Base-by-base conservation (phyloP, 2,888 invertebrate genomes). In the Eupithecia dodoneata region DNA sequence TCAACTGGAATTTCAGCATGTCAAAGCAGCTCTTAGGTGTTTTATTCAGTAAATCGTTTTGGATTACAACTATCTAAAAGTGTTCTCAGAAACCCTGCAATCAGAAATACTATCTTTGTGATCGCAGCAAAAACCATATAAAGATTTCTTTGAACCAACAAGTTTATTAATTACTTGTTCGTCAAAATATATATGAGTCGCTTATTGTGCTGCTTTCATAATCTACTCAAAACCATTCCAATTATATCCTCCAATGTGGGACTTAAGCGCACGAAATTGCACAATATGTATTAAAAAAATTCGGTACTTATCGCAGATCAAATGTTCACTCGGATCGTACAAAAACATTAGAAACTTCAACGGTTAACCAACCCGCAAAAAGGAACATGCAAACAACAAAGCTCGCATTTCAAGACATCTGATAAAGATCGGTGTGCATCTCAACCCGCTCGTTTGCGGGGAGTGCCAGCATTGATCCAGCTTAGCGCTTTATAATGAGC, bases 401-500 rank as follows among this genome's bases (percentile, higher is more conserved):
- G 71, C 72, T 74, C 75, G 72, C 65, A 73, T 81, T 80, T 72
- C 79, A 76, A 77, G 80, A 77, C 73, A 74, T 77, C 71, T 77
- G 77, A 77, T 80, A 77, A 78, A 77, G 75, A 79, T 74, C 76
- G 72, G 70, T 63, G 70, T 76, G 75, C 78, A 83, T 81, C 82
- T 76, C 83, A 85, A 83, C 81, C 72, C 75, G 78, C 82, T 83
- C 84, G 84, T 86, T 84, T 81, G 85, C 83, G 81, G n/a, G 83
- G 85, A 88, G 86, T 87, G 83, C 80, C 79, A 83, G 87, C 87
- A 85, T 85, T 86, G 87, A 87, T 85, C 85, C 81, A 83, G 84
- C 87, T 88, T 87, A 88, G 85, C 87, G 84, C 85, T 88, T 90
- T 89, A 90, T 92, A 92, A 92, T 92, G 91, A 92, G 90, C 85